Evolutionary conservation across 1,140 invertebrate genomes (phyloP).

Genomic region (Bradynema listronoti): DNA sequence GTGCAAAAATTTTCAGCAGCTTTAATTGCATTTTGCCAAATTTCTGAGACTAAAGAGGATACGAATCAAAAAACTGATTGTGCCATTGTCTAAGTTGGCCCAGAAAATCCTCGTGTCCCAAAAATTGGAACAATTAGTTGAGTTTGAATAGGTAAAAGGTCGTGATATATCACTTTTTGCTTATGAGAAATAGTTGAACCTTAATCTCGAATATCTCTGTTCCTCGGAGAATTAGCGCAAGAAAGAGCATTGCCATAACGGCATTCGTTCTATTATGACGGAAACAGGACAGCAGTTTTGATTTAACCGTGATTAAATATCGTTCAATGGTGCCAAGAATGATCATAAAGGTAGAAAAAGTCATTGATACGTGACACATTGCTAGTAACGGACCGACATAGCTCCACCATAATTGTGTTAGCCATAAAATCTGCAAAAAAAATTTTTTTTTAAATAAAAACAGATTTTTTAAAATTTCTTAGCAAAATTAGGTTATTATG

Average conservation of each 20-base stretch:
- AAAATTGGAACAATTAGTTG: too few species aligned
- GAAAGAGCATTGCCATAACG: slow-evolving; percentile 31
- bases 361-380: slow-evolving; percentile 46
- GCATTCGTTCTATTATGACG: slow-evolving; percentile 30
- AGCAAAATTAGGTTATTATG: background rate
- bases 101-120: too few species aligned
- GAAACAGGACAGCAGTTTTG: slow-evolving; percentile 32
- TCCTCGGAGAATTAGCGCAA: slow-evolving; percentile 39
- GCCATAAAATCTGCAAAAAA: slow-evolving; percentile 31
- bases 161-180: background rate
- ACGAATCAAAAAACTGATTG: too few species aligned
- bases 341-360: slow-evolving; percentile 46
- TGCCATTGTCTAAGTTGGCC: too few species aligned
- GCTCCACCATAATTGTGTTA: slow-evolving; percentile 32
- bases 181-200: slow-evolving; percentile 8
- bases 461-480: too few species aligned
- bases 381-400: slow-evolving; percentile 44
- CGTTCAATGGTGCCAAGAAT: slow-evolving; percentile 46
- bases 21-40: too few species aligned
- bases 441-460: slow-evolving; percentile 6
- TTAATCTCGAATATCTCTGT: slow-evolving; percentile 43
- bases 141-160: too few species aligned
- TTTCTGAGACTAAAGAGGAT: too few species aligned
- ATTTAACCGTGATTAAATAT: slow-evolving; percentile 44
- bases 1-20: too few species aligned